Base-by-base conservation (phyloP, 2,888 invertebrate genomes). In the Corbicula japonica region DNA sequence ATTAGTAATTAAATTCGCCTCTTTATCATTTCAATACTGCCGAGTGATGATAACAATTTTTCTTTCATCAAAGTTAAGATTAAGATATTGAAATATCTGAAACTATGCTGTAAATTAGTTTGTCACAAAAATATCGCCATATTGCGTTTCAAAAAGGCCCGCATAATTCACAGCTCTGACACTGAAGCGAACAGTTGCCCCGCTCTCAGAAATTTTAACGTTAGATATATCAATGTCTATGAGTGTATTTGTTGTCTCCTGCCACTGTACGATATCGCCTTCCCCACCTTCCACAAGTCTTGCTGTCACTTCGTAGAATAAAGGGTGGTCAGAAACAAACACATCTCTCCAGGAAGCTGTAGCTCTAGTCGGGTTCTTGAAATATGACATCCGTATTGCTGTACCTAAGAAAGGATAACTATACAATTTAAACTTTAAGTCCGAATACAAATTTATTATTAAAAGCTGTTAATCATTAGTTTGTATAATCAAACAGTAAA, bases 241-340 rank as follows among this genome's bases (percentile, higher is more conserved):
- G 12, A 8, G 21, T 21, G 69, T 61, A n/a, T 73, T 35, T 6
- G 18, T 50, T 15, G 80, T 80, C 46, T 80, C 76, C 54, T 76
- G 76, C 80, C 80, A 81, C 32, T 81, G 80, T 38, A 81, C 32
- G 1, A 63, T 46, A 50, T 76, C 69, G 23, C 63, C 65, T 50
- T 46, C 26, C 18, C 46, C 72, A 30, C 21, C 10, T 18, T 70
- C 70, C 4, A 26, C 32, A 15, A 60, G 21, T 18, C 63, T 10
- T 30, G 46, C 56, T 23, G 72, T 54, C 12, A 72, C 72, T 46
- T 72, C 72, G 23, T 62, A 72, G 23, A 38, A 72, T 23, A 72
- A n/a, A 18, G 72, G 54, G 63, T 34, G 8, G 4, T 10, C 32
- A 1, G 41, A 41, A 28, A 12, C 21, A 30, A 72, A 72, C 21